Percentiles rank a stretch among this genome's conserved stretches.
Conservation (phyloP, 2,888 invertebrate species). For the Epicampocera succincta region DNA sequence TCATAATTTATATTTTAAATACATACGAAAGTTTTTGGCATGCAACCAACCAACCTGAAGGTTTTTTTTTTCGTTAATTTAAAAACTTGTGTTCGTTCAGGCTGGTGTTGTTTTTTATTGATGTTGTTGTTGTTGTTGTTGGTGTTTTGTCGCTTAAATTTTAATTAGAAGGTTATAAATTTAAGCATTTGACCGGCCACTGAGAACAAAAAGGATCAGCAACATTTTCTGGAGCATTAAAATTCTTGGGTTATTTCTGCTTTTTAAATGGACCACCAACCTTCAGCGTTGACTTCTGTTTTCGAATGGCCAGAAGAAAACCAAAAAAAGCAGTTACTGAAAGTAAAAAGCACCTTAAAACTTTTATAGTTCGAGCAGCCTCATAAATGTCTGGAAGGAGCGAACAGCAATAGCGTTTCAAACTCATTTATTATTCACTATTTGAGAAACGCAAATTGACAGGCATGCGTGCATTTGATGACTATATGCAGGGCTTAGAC, state of each 20-base stretch:
- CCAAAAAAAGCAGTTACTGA: neutral
- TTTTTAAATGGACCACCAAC: conserved; percentile 61
- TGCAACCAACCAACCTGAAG: conserved; percentile 6
- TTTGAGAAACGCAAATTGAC: conserved; percentile 38
- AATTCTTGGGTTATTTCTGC: conserved; percentile 18
- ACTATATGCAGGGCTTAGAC: conserved; percentile 37
- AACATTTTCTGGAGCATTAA: conserved; percentile 23
- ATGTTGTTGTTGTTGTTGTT: conserved; percentile 36
- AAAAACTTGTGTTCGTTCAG: neutral
- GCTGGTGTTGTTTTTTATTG: conserved; percentile 35
- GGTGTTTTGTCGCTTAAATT: conserved; percentile 65
- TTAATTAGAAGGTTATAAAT: conserved; percentile 79
- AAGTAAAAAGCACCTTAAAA: conserved; percentile 19
- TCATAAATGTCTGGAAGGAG: conserved; percentile 45
- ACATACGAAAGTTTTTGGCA: conserved; percentile 10
- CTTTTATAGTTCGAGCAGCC: conserved; percentile 21
- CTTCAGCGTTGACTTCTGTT: conserved; percentile 64
- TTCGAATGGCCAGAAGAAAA: neutral
- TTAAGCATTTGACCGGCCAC: conserved; percentile 74
- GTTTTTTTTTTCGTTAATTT: neutral
- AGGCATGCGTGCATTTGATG: conserved; percentile 62
- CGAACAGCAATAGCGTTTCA: conserved; percentile 31
- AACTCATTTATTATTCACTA: conserved; percentile 64
- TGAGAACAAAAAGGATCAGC: conserved; percentile 38
- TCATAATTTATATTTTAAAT: conserved; percentile 45